A percentile compares a stretch with the other conserved stretches of the same genome.
phyloP scores from a whole-genome alignment of 2,113 vertebrate genomes.

The Antigone vipio region DNA sequence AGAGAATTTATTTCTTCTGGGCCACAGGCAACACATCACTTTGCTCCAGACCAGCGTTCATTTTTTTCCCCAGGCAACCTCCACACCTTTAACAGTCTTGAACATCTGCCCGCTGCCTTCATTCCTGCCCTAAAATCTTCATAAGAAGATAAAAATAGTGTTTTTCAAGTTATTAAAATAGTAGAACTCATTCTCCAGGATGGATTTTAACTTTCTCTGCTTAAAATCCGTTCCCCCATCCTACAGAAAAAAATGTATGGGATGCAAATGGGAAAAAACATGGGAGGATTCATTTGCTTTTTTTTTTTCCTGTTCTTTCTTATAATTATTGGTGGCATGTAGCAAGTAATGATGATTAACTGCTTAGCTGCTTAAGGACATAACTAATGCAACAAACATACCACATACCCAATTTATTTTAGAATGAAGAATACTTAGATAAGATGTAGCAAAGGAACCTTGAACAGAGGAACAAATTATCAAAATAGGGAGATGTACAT shows the following conservation, averaged over 20 bases:
- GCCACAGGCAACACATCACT: not conserved
- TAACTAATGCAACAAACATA: too few relatives aligned
- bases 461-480: too few relatives aligned
- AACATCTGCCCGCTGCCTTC: not conserved
- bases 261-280: not conserved
- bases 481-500: too few relatives aligned
- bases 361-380: too few relatives aligned
- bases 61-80: not conserved
- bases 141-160: not conserved
- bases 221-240: not conserved
- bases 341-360: not conserved
- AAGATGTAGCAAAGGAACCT: too few relatives aligned
- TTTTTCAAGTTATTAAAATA: not conserved
- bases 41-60: not conserved
- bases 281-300: not conserved
- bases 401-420: too few relatives aligned
- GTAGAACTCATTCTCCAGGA: not conserved
- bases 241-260: not conserved
- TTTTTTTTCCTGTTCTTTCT: not conserved
- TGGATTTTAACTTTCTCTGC: not conserved
- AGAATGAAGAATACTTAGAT: too few relatives aligned
- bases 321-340: not conserved
- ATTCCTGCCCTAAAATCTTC: not conserved
- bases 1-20: not conserved
- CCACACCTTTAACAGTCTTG: not conserved